Conservation (phyloP, 2,113 vertebrate species). For the Phocoena sinus region DNA sequence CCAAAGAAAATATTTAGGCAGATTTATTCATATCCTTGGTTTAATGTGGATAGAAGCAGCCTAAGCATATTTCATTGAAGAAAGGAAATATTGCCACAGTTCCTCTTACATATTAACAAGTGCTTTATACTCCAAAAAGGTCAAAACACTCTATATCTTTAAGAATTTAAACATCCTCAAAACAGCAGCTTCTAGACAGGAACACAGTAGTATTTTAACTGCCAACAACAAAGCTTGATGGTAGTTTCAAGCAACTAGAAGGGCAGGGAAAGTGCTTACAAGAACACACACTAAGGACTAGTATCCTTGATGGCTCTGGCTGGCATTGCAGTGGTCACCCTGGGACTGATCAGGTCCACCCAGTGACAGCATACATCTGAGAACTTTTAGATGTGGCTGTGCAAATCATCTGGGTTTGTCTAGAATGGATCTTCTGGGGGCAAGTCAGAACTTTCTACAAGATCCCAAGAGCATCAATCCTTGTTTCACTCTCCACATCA, state of each 20-base stretch:
- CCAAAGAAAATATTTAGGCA: slow-evolving; percentile 41
- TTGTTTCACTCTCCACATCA: neutral
- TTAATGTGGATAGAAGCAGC: neutral
- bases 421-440: neutral
- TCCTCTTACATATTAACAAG: neutral
- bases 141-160: neutral
- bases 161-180: neutral
- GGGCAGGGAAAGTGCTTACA: neutral
- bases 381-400: neutral
- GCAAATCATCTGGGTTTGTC: neutral
- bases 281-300: neutral
- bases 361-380: neutral
- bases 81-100: neutral
- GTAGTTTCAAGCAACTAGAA: neutral
- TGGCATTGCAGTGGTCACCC: neutral
- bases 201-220: neutral
- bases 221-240: neutral
- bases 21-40: neutral
- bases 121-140: neutral
- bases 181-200: neutral
- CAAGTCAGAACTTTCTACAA: neutral
- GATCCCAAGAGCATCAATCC: neutral
- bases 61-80: neutral
- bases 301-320: neutral
- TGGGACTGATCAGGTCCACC: neutral